Conservation (phyloP, 2,797 vertebrate species). For the Typhlichthys subterraneus region DNA sequence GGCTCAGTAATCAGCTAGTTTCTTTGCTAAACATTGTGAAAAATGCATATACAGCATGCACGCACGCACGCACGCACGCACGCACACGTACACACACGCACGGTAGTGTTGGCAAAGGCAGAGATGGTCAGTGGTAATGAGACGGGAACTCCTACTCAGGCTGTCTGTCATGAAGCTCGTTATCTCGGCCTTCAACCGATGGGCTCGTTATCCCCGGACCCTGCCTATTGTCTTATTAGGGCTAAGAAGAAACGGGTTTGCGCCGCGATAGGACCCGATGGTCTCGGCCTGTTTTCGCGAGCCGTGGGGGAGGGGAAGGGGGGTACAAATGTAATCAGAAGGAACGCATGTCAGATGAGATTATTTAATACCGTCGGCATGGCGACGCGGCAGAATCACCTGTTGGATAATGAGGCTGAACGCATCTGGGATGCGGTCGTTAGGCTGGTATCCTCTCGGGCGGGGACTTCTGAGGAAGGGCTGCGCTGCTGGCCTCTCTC, state of each 20-base stretch:
- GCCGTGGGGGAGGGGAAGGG: constrained; percentile 8
- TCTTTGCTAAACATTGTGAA: too few species aligned
- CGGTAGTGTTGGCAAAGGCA: constrained; percentile 30
- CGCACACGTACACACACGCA: neutral
- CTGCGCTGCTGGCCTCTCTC: too few species aligned
- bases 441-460: neutral
- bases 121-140: constrained; percentile 56
- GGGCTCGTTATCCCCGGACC: constrained; percentile 66
- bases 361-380: constrained; percentile 21
- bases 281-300: constrained; percentile 38
- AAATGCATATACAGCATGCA: too few species aligned
- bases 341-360: constrained; percentile 18
- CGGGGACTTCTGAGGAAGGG: neutral
- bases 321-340: constrained; percentile 14
- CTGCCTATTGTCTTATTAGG: constrained; percentile 65
- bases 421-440: constrained; percentile 19
- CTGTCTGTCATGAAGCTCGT: constrained; percentile 67
- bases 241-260: constrained; percentile 21
- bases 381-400: constrained; percentile 15
- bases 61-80: constrained; percentile 21
- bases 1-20: too few species aligned
- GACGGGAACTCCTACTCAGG: constrained; percentile 52
- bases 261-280: constrained; percentile 6
- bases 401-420: constrained; percentile 28
- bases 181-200: constrained; percentile 56